Conservation (phyloP, 2,113 vertebrate species). For the Entosphenus tridentatus region DNA sequence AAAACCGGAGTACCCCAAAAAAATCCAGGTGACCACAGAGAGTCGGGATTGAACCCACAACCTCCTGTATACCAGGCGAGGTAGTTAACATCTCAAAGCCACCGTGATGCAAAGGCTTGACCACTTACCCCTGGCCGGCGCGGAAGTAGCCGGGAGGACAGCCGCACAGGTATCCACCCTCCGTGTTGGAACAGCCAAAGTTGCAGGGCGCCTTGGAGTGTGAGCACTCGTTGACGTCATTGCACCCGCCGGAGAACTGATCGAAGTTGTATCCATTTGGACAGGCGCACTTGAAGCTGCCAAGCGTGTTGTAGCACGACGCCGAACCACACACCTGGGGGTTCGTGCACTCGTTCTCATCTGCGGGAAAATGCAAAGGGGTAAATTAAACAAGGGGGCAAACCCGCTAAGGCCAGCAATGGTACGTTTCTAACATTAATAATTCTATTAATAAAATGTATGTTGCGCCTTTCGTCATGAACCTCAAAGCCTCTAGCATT, state of each 20-base stretch:
- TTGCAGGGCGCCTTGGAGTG: constrained; percentile 36
- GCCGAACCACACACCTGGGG: constrained; percentile 41
- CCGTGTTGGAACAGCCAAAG: constrained; percentile 70
- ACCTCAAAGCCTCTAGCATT: too few relatives aligned
- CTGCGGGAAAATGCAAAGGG: constrained; percentile 17
- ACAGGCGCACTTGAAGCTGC: constrained; percentile 73
- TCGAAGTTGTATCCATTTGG: constrained; percentile 71
- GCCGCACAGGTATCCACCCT: constrained; percentile 61
- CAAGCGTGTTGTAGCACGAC: constrained; percentile 77
- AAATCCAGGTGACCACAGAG: too few relatives aligned
- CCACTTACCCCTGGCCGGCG: constrained; percentile 63
- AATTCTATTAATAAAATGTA: too few relatives aligned
- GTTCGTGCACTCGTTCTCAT: constrained; percentile 61
- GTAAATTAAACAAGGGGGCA: too few relatives aligned
- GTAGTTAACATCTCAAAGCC: too few relatives aligned
- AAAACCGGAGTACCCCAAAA: too few relatives aligned
- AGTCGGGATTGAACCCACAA: too few relatives aligned
- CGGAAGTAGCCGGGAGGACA: constrained; percentile 64
- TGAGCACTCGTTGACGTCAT: constrained; percentile 63
- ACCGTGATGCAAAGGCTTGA: neutral
- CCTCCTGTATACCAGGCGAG: too few relatives aligned
- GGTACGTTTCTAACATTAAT: too few relatives aligned
- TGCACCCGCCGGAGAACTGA: constrained; percentile 35
- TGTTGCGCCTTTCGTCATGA: too few relatives aligned
- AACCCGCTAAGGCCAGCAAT: too few relatives aligned